These are phyloP conservation scores for Dendrophyllia cribrosa DNA, from an alignment of 64 coral and sea anemone genomes.

Conservation along the genomic window DNA sequence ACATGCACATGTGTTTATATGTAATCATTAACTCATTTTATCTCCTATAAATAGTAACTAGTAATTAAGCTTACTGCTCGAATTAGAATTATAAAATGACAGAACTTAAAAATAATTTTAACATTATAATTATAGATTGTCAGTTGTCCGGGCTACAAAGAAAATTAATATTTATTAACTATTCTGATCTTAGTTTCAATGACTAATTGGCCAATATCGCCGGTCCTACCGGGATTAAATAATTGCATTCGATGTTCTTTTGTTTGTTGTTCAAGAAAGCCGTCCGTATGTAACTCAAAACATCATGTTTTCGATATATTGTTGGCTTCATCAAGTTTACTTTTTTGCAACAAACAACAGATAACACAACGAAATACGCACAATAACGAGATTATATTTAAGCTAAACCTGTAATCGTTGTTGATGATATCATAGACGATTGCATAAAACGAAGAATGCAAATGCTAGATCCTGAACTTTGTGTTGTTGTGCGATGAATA, in stretches of 20 bases:
- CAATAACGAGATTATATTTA: too few relatives aligned
- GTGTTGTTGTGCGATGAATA: too few relatives aligned
- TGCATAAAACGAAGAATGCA: background rate
- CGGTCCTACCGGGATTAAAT: too few relatives aligned
- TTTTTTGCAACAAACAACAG: too few relatives aligned
- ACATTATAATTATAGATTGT: background rate
- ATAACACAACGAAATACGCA: too few relatives aligned
- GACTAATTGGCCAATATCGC: background rate
- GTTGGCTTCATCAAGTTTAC: too few relatives aligned
- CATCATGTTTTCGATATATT: background rate
- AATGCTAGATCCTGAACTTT: too few relatives aligned
- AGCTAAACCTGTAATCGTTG: too few relatives aligned
- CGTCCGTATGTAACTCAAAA: background rate
- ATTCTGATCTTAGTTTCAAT: background rate
- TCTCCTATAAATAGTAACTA: background rate
- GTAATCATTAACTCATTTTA: too few relatives aligned
- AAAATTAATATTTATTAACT: background rate
- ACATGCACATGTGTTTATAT: too few relatives aligned
- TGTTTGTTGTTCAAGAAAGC: background rate
- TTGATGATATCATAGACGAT: too few relatives aligned
- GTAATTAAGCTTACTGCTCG: too few relatives aligned
- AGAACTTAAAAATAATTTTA: background rate
- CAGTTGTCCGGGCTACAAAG: constrained; percentile 12
- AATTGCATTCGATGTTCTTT: background rate
- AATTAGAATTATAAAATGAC: background rate